Evolutionary conservation across 2,113 vertebrate species (phyloP), one percentile per base, ranked within the genome.

Genomic region (Oreochromis aureus): DNA sequence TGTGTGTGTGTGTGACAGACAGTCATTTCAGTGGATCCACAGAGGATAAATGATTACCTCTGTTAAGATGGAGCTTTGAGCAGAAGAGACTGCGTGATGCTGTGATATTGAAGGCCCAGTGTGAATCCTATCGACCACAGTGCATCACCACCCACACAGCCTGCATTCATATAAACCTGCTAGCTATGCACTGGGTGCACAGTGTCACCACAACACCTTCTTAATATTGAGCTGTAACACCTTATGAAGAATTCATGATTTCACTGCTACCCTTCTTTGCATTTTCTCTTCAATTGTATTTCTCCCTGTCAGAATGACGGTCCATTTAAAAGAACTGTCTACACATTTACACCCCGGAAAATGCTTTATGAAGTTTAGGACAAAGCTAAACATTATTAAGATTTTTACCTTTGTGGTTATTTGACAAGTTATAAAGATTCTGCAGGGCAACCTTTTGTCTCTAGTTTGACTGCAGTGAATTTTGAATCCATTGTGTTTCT

Each of bases 41-140:
- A 87, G 86, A 90, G 90, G 92, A 93, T 92, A 92, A 94, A 94
- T 91, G 89, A 93, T 95, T 93, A 94, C 89, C 92, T 93, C 90
- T 88, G 90, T 91, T 93, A 91, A 91, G 89, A 92, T 84, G 82
- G 89, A 93, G 89, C 84, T 91, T 79, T 93, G 88, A 89, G 87
- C 80, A 89, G 81, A 83, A 85, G 87, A 89, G 90, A 91, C 41
- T 76, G 80, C 30, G 84, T 80, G 90, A 85, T 89, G 81, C 86
- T 86, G 88, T 69, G 87, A 91, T 94, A 91, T 85, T 89, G 89
- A 90, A 81, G 83, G 86, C 89, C 58, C 9, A 0, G 86, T 90
- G 83, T 91, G 83, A 93, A 87, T 84, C 81, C 71, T 79, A 90
- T 89, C 82, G 66, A 89, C 86, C 91, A 80, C 78, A 73, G 82